Evolutionary conservation across 2,888 invertebrate genomes (phyloP), one percentile per base, ranked within the genome.

Genomic region (Cepaea hortensis): DNA sequence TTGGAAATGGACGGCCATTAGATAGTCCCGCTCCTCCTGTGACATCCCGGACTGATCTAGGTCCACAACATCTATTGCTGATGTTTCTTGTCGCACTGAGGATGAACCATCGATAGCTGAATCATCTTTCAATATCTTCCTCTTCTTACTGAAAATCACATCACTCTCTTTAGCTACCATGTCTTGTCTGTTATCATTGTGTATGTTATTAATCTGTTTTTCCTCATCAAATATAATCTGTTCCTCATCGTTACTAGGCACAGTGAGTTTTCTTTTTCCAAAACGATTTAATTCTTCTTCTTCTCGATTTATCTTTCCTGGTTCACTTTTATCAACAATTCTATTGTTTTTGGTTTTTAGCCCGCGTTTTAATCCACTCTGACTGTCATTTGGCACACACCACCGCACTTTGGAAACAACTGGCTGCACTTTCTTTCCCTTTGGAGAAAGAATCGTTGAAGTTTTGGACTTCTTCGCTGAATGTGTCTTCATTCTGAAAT

Each of bases 1-100:
- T 85, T 91, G 90, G 13, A 91, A 87, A 79, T 87, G 73, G 62
- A 90, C 35, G 18, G 91, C 91, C 13, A 90, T 68, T 23, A 86
- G 83, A 35, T 85, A 70, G 62, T 91, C 91, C 61, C 70, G 79
- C 77, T 90, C 89, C 84, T 91, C 91, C 84, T 89, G 89, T 20
- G 77, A 88, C 75, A 88, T 15, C 3, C 35, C 73, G 50, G 68
- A 35, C 48, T 81, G 80, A 18, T 75, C 81, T 4, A 84, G 73
- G 65, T 81, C 70, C 13, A 62, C 65, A 7, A 11, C 15, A 62
- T 15, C 18, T 20, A 50, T 20, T 4, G 18, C 55, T 20, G 20
- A 68, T 1, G 55, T 55, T 55, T 68, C 68, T 68, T 68, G 68
- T 18, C n/a, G 15, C 13, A 20, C 68, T 55, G n/a, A 20, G n/a